These are phyloP conservation scores for Recurvirostra avosetta DNA, from an alignment of 2,113 vertebrate species.

Conservation along the genomic window DNA sequence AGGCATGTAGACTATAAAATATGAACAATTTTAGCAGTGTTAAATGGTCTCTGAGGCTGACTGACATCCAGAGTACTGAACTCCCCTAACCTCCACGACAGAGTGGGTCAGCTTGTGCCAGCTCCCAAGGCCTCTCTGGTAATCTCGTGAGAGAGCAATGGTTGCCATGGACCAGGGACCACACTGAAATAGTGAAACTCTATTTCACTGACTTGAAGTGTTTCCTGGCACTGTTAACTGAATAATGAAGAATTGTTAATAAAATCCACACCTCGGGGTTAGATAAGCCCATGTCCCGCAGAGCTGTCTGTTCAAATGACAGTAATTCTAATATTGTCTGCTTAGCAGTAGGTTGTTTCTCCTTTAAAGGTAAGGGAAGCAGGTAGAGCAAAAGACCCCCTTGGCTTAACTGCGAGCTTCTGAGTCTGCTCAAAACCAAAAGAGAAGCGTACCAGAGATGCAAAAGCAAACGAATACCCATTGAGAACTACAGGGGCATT, in stretches of 20 bases:
- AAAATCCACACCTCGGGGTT: neutral
- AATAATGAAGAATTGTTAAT: neutral
- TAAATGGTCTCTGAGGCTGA: neutral
- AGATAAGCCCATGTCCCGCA: neutral
- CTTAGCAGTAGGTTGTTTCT: neutral
- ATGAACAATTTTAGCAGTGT: neutral
- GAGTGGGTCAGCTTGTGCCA: neutral
- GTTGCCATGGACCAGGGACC: neutral
- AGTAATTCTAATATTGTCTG: neutral
- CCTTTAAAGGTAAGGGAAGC: neutral
- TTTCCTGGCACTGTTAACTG: neutral
- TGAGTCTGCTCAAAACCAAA: neutral
- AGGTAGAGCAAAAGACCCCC: fast-evolving
- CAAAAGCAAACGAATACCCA: neutral
- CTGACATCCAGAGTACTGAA: neutral
- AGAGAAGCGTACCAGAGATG: fast-evolving
- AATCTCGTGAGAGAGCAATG: neutral
- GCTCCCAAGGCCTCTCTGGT: neutral
- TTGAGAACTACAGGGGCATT: neutral
- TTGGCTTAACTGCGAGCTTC: neutral
- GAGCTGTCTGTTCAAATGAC: neutral
- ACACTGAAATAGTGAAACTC: neutral
- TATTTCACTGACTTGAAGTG: neutral
- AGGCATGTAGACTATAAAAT: neutral
- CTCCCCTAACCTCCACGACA: neutral